Base-by-base conservation (phyloP, 1,140 invertebrate genomes). In the Metopolophium dirhodum region DNA sequence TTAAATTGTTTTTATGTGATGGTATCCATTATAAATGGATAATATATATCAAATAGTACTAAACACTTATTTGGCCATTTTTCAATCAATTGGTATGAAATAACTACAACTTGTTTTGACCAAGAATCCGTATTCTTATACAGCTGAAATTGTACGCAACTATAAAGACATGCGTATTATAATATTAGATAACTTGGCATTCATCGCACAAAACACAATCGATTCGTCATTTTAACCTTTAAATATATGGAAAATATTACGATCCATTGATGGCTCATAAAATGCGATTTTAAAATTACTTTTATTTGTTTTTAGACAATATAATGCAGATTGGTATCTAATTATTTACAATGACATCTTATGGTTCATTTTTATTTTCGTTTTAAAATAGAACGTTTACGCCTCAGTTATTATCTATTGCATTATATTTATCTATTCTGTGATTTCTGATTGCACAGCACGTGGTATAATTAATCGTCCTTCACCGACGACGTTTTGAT, bases 401-500 rank as follows among this genome's bases (percentile, higher is more conserved):
- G 41, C 35, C 11, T 49, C 47, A 14, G 77, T 51, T 47, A 82
- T 9, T 92, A 35, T 49, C 68, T 35, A 92, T 82, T 77, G 41
- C 90, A 68, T 49, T 47, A n/a, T 41, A 68, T 91, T 68, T 85
- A 92, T 92, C 68, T 41, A 30, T 85, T 92, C 35, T 45, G 77
- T 41, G 77, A 92, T 85, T 92, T 91, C 47, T 47, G 91, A 92
- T 82, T 20, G 54, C 91, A 30, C 49, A 37, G 35, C 45, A 47
- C 11, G 47, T 37, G 45, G 91, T 85, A 93, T 93, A 93, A 93
- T 93, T 93, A 57, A 93, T 93, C 82, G 91, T 37, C 8, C 8
- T 92, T 51, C 61, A 54, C 61, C 68, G 35, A n/a, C 14, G 91
- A 83, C 91, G 35, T 93, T 93, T 86, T 93, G 91, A 93, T 93